These are phyloP conservation scores for Mylabris sibirica DNA, from an alignment of 2,888 invertebrate genomes.

Conservation along the genomic window DNA sequence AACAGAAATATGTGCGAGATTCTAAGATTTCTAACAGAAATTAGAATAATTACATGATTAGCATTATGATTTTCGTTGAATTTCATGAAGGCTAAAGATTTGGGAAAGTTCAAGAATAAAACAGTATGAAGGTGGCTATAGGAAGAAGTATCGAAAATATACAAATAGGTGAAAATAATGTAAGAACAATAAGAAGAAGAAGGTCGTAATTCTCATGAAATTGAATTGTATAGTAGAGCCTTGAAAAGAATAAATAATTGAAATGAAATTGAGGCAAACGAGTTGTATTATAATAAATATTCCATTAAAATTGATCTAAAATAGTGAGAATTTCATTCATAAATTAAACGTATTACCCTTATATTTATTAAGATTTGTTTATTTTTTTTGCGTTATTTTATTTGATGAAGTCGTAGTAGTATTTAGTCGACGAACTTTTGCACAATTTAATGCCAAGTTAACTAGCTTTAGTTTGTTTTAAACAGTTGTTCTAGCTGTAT, in stretches of 20 bases:
- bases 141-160: too few species aligned
- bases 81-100: too few species aligned
- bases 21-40: background rate
- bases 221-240: background rate
- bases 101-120: too few species aligned
- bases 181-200: background rate
- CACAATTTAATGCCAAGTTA: conserved; percentile 2
- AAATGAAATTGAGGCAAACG: background rate
- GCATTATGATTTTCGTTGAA: background rate
- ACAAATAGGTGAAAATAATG: background rate
- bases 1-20: background rate
- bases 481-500: background rate
- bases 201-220: conserved; percentile 4
- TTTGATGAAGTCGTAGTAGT: background rate
- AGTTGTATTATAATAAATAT: too few species aligned
- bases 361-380: background rate
- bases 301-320: too few species aligned
- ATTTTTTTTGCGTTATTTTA: too few species aligned
- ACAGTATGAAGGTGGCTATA: too few species aligned
- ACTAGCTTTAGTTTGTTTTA: background rate
- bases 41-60: background rate
- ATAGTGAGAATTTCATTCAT: background rate
- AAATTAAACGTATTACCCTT: background rate
- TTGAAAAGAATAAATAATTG: background rate
- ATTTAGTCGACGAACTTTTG: conserved; percentile 8